Conservation (phyloP, 2,888 invertebrate species). For the Orgyia antiqua region DNA sequence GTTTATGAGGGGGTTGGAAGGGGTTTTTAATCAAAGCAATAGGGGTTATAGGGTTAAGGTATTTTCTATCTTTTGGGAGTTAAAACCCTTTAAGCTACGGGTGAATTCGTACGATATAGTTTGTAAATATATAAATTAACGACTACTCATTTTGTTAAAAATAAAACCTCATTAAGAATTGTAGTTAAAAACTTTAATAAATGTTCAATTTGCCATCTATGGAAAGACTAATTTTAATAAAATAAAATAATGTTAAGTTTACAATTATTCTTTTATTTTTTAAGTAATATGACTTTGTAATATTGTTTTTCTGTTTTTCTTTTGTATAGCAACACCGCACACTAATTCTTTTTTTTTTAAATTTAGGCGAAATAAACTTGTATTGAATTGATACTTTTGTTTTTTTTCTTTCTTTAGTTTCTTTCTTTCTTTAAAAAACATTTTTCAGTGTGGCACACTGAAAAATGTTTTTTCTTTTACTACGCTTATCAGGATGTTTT, state of each 20-base stretch:
- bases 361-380: constrained; percentile 28
- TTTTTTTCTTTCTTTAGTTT: too few species aligned
- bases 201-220: constrained; percentile 74
- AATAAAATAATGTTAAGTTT: constrained; percentile 45
- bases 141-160: constrained; percentile 18
- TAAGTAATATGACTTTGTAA: constrained; percentile 25
- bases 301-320: constrained; percentile 14
- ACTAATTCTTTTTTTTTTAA: constrained; percentile 31
- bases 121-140: constrained; percentile 5
- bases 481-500: too few species aligned
- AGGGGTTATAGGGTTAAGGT: too few species aligned
- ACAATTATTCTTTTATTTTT: constrained; percentile 27
- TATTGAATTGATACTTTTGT: constrained; percentile 25
- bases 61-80: too few species aligned
- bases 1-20: too few species aligned
- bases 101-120: too few species aligned
- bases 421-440: too few species aligned
- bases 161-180: constrained; percentile 3
- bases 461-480: too few species aligned
- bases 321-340: constrained; percentile 27
- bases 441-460: too few species aligned
- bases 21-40: too few species aligned
- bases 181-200: constrained; percentile 27
- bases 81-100: too few species aligned
- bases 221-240: constrained; percentile 70